Evolutionary conservation across 2,888 invertebrate genomes (phyloP), one percentile per base, ranked within the genome.

Genomic region (Dasysyrphus tricinctus): DNA sequence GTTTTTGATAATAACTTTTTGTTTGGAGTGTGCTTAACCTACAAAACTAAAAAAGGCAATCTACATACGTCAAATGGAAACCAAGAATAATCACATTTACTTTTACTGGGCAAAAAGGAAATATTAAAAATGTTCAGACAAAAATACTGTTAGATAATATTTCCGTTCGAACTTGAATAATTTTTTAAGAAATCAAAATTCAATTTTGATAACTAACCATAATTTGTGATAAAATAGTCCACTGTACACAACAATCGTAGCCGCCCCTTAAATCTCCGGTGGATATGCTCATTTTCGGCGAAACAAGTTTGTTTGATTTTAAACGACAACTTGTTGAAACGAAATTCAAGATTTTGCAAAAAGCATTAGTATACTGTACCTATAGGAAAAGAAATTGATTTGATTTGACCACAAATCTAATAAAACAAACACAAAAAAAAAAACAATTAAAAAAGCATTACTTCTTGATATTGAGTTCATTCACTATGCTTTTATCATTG

Each of bases 241-340:
- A 61, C 61, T 61, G 61, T 61, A 16, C 9, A 16, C 3, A 5
- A 0, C 44, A 16, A 2, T 9, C 37, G 9, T 9, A 12, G 14
- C 44, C 39, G 39, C 39, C 9, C 11, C 5, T 24, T 29, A 44
- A 29, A 49, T 6, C 34, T 39, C 19, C 39, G 4, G 39, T 39
- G 37, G 3, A 65, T 19, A 69, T 67, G 73, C 24, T 73, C 34
- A 77, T 63, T 85, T 80, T 83, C 32, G 74, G 77, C 12, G 44
- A 85, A 85, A 85, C 85, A 32, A 74, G 85, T 85, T 85, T 85
- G 19, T 56, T 37, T 70, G 12, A 1, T 24, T 65, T 7, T 65
- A 19, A 75, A 70, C 44, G 29, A 32, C n/a, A 69, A 57, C 42
- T 51, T 37, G 24, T 44, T 8, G 29, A 37, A 51, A 69, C 11